These are phyloP conservation scores for Drosophila multiciliata DNA, from an alignment of 2,888 invertebrate species.

Conservation along the genomic window DNA sequence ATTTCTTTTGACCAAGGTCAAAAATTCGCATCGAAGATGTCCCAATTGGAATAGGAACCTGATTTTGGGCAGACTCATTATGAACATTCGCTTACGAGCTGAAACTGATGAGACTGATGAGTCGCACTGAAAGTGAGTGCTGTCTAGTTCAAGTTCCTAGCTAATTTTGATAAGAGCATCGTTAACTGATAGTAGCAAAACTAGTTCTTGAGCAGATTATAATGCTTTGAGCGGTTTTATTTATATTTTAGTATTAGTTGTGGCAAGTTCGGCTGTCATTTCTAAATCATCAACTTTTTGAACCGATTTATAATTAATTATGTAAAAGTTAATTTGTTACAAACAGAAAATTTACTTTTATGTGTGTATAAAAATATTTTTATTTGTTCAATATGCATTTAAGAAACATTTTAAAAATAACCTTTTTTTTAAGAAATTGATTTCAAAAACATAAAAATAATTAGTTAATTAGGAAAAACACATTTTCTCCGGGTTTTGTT, in stretches of 20 bases:
- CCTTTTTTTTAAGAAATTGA: neutral
- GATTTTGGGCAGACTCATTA: constrained; percentile 8
- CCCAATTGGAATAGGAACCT: neutral
- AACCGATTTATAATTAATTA: no score
- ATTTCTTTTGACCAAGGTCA: neutral
- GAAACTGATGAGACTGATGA: constrained; percentile 1
- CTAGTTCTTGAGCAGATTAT: constrained; percentile 13
- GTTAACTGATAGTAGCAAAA: constrained; percentile 5
- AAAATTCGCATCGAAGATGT: neutral
- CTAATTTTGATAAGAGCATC: constrained; percentile 20
- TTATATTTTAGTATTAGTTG: neutral
- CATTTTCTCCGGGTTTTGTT: neutral
- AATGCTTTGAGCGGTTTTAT: neutral
- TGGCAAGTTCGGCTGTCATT: neutral
- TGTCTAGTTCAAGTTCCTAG: neutral
- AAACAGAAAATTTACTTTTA: no score
- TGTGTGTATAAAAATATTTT: no score
- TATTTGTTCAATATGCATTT: no score
- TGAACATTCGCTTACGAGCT: neutral
- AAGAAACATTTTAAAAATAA: no score
- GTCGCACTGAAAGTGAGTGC: neutral
- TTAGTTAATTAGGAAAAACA: no score
- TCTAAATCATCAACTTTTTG: no score
- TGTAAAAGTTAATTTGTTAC: no score
- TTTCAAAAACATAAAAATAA: neutral